Evolutionary conservation across 2,888 invertebrate genomes (phyloP), one percentile per base, ranked within the genome.

Genomic region (Pardosa pseudoannulata): DNA sequence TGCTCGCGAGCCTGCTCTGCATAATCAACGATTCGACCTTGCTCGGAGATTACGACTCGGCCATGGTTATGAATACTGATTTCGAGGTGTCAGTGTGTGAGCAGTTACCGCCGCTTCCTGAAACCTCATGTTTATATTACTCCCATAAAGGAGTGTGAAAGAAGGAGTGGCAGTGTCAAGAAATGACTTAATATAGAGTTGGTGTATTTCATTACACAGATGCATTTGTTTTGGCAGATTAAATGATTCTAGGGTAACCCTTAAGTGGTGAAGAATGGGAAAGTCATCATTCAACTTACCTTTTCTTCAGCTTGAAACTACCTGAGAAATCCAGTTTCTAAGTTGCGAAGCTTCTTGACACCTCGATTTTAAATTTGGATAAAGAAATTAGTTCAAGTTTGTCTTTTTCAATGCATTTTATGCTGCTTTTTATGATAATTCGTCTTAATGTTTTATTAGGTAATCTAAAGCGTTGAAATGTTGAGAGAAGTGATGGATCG

Each of bases 1-100:
- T 23, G 23, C 2, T 7, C 56, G 16, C 41, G 9, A n/a, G 7
- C 6, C 56, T 56, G 56, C 3, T 56, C 56, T 56, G 56, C 56
- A 23, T 56, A 56, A 56, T 56, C 56, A 56, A 23, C 16, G 56
- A 56, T 11, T 5, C 56, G 56, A 56, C 56, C 56, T 56, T 56
- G 19, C 56, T 56, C 56, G 5, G 23, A 19, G 56, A 56, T 23
- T 56, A 23, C 56, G 19, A 56, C 23, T 56, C 16, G 23, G 11
- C 1, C 56, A 2, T 11, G 23, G 23, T 23, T 16, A 0, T 56
- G 56, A 56, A 56, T 56, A 56, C 56, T 56, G 23, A 56, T 56
- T 56, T 16, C 7, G 46, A 16, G 16, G 23, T 5, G 5, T 16
- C 23, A 19, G 23, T 56, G 23, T 56, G 23, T 11, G 11, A 23